Evolutionary conservation across 1,140 invertebrate species (phyloP), one percentile per base, ranked within the genome.

Genomic region (Ceratosolen solmsi): DNA sequence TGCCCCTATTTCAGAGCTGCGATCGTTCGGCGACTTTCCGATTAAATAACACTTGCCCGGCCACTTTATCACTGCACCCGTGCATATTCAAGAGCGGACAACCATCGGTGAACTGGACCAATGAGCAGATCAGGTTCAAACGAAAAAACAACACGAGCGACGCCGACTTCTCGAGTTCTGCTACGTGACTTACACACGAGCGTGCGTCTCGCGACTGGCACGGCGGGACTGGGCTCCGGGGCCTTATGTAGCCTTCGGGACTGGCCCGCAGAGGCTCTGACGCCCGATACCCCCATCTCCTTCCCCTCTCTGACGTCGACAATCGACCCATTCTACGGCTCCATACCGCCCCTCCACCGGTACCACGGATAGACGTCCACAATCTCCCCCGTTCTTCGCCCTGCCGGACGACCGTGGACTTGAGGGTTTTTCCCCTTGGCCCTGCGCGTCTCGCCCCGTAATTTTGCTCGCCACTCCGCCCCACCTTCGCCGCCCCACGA

Each of bases 181-280:
- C 2, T 22, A 4, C 71, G 27, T 30, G 4, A 2, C 54, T 27
- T 2, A 60, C 83, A 71, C 80, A 81, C 75, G 54, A 86, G 87
- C 86, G 86, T 85, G 85, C 87, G 83, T 81, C 86, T 87, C 82
- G 83, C 82, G 83, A 91, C 90, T 91, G 89, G 87, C 85, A 85
- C 84, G 84, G 85, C 84, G 83, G 88, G 86, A 86, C 82, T 76
- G 77, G 51, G 68, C 15, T 60, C 15, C n/a, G 77, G 90, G 90
- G 90, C 89, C 90, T 91, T 91, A 91, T 90, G 90, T 91, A 91
- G 89, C 84, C n/a, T 84, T 70, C 84, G 85, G 85, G 33, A 36
- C 63, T 68, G 63, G 33, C 63, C 63, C 63, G 63, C 22, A 68
- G 33, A 68, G 63, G 17, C 63, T 63, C n/a, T n/a, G n/a, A n/a